phyloP scores from a whole-genome alignment of 2,113 vertebrate genomes.

The Excalfactoria chinensis region DNA sequence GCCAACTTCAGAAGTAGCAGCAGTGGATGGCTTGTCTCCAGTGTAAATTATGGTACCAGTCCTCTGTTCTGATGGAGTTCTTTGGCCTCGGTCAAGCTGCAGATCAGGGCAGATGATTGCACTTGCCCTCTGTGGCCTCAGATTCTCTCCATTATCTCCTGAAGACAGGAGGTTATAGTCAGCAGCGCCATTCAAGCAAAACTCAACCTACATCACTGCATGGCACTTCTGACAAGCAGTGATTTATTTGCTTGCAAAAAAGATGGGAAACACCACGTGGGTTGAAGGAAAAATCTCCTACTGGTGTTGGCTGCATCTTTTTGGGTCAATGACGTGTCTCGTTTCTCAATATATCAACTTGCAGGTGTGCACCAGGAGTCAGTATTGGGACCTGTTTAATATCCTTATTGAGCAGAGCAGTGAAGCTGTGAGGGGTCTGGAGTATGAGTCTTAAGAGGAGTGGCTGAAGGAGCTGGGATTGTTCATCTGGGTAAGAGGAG shows the following conservation, averaged over 20 bases:
- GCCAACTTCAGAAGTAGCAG: neutral
- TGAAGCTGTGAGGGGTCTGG: no score
- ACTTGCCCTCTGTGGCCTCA: neutral
- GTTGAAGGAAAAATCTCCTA: neutral
- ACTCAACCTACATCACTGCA: neutral
- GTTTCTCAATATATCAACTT: neutral
- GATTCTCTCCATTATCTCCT: neutral
- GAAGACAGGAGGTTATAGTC: neutral
- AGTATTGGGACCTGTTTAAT: no score
- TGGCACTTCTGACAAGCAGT: neutral
- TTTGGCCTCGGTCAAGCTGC: neutral
- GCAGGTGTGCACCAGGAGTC: neutral
- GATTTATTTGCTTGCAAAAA: constrained; percentile 1
- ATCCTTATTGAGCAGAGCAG: no score
- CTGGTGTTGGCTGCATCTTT: neutral
- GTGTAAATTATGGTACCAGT: fast-evolving
- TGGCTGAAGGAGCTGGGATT: no score
- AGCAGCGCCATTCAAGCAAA: neutral
- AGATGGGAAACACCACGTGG: neutral
- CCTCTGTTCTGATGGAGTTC: neutral
- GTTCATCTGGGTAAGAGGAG: no score
- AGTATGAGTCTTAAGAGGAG: no score
- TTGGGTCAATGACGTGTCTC: neutral
- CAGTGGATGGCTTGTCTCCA: neutral
- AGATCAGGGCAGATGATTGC: neutral